Conservation (phyloP, 2,888 invertebrate species). For the Latrodectus hesperus region DNA sequence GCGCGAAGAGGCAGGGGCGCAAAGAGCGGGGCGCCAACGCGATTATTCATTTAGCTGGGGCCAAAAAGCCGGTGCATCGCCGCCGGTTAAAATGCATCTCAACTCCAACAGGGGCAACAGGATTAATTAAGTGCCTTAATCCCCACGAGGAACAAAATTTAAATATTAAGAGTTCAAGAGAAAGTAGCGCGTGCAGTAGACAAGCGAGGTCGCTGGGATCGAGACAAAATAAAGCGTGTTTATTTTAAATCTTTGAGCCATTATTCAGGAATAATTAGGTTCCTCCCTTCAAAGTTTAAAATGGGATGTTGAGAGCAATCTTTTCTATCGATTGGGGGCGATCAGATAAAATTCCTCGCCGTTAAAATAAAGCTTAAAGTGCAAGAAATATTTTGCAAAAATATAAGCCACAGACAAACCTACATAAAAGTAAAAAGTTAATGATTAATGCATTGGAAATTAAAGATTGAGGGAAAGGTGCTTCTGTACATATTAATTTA, state of each 20-base stretch:
- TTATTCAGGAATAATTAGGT: constrained; percentile 39
- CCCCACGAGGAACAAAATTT: constrained; percentile 35
- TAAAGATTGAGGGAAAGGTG: no score
- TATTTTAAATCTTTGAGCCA: constrained; percentile 26
- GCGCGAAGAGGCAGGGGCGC: background rate
- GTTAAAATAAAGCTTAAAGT: no score
- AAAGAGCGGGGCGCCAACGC: background rate
- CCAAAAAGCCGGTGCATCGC: constrained; percentile 16
- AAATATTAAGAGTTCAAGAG: constrained; percentile 48
- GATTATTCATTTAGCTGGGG: no score
- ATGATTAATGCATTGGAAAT: no score
- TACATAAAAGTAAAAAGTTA: no score
- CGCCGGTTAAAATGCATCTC: constrained; percentile 5
- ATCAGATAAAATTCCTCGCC: no score
- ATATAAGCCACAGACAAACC: no score
- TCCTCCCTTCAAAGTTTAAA: background rate
- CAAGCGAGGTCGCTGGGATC: background rate
- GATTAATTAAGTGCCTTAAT: constrained; percentile 51
- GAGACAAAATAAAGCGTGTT: constrained; percentile 37
- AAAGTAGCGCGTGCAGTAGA: constrained; percentile 32
- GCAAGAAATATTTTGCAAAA: no score
- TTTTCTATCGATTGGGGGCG: no score
- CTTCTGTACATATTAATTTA: no score
- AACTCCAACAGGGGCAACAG: constrained; percentile 12
- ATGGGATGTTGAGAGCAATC: background rate